These are phyloP conservation scores for Caerostris extrusa DNA, from an alignment of 1,140 invertebrate genomes.

Conservation along the genomic window DNA sequence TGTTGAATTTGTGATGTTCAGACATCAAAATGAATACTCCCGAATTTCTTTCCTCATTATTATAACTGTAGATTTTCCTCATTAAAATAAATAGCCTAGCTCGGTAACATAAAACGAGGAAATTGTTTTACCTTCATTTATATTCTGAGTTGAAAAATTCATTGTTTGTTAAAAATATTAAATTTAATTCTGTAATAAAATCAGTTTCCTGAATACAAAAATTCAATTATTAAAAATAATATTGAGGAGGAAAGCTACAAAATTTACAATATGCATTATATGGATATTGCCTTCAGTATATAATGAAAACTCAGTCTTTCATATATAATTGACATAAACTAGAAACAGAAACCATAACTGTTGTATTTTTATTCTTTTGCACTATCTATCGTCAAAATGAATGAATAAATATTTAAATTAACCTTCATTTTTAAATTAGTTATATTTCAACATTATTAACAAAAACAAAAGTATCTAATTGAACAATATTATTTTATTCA, in stretches of 20 bases:
- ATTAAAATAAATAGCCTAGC: constrained; percentile 1
- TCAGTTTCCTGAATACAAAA: neutral
- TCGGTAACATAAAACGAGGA: neutral
- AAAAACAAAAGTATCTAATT: too few relatives aligned
- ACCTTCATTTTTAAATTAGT: too few relatives aligned
- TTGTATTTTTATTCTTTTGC: too few relatives aligned
- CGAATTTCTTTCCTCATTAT: neutral
- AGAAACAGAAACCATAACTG: too few relatives aligned
- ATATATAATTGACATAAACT: too few relatives aligned
- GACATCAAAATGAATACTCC: neutral
- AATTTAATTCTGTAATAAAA: constrained; percentile 3
- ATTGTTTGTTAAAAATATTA: constrained; percentile 38
- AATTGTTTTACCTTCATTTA: neutral
- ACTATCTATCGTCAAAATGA: too few relatives aligned
- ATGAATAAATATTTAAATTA: too few relatives aligned
- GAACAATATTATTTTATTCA: too few relatives aligned
- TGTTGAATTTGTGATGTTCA: too few relatives aligned
- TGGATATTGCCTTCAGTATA: too few relatives aligned
- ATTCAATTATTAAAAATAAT: neutral
- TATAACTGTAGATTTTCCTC: neutral
- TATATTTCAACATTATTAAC: too few relatives aligned
- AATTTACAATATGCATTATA: neutral
- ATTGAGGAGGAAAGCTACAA: neutral
- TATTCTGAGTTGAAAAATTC: neutral
- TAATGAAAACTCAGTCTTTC: too few relatives aligned